Conservation (phyloP, 1,140 invertebrate species). For the Hormaphis cornu region DNA sequence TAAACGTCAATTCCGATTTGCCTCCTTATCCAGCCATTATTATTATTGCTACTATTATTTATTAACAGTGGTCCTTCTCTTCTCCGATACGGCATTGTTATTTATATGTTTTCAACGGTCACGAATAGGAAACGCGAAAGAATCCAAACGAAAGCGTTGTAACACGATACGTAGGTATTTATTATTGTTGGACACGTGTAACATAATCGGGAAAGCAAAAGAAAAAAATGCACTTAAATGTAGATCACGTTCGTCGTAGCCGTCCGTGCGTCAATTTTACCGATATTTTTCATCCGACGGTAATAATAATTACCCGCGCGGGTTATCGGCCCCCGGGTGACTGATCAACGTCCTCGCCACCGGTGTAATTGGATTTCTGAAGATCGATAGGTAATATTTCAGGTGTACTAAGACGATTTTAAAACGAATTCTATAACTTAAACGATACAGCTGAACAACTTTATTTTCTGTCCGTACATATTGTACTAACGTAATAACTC, state of each 20-base stretch:
- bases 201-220: neutral
- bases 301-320: neutral
- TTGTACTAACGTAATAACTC: too few species aligned
- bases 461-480: too few species aligned
- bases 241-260: slow-evolving; percentile 14
- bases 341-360: neutral
- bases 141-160: slow-evolving; percentile 20
- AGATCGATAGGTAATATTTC: neutral
- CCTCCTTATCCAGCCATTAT: slow-evolving; percentile 1
- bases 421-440: too few species aligned
- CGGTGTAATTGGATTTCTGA: neutral
- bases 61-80: neutral
- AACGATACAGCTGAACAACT: too few species aligned
- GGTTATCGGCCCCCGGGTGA: neutral
- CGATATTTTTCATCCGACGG: slow-evolving; percentile 5
- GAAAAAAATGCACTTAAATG: slow-evolving; percentile 3
- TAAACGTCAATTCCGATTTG: slow-evolving; percentile 4
- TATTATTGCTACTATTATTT: slow-evolving; percentile 5
- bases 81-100: neutral
- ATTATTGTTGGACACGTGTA: slow-evolving; percentile 24
- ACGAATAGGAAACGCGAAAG: slow-evolving; percentile 27
- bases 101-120: slow-evolving; percentile 26
- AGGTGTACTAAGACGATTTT: too few species aligned
- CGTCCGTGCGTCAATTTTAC: slow-evolving; percentile 22
- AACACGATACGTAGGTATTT: slow-evolving; percentile 17